Evolutionary conservation across 2,113 vertebrate species (phyloP).

Genomic region (Neotragus moschatus): DNA sequence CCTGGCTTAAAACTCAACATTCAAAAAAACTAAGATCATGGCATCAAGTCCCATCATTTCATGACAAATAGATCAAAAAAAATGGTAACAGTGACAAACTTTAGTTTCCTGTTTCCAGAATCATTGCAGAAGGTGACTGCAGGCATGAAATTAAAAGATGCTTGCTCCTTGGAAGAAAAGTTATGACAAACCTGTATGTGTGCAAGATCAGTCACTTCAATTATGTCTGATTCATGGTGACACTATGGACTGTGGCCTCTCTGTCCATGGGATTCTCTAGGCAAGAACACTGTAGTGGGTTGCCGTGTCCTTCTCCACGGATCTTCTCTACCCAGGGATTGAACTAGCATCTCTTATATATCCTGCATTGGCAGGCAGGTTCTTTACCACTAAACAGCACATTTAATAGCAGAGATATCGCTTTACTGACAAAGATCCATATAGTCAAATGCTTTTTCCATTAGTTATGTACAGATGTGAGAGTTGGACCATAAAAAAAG

Average conservation of each 20-base stretch:
- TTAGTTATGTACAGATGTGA: background rate
- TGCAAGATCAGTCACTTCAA: background rate
- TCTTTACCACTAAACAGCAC: background rate
- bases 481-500: background rate
- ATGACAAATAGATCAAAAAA: background rate
- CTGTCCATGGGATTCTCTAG: background rate
- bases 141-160: background rate
- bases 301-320: background rate
- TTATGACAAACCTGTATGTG: background rate
- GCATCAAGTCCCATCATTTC: background rate
- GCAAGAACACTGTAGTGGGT: background rate
- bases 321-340: background rate
- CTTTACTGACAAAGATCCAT: background rate
- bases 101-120: background rate
- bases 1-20: background rate
- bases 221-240: background rate
- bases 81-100: background rate
- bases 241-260: background rate
- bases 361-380: background rate
- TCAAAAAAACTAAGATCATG: background rate
- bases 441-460: background rate
- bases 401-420: background rate
- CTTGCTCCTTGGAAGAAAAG: background rate
- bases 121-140: accelerated
- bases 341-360: background rate